Conservation (phyloP, 1,140 invertebrate genomes). For the Drosophila bipectinata region DNA sequence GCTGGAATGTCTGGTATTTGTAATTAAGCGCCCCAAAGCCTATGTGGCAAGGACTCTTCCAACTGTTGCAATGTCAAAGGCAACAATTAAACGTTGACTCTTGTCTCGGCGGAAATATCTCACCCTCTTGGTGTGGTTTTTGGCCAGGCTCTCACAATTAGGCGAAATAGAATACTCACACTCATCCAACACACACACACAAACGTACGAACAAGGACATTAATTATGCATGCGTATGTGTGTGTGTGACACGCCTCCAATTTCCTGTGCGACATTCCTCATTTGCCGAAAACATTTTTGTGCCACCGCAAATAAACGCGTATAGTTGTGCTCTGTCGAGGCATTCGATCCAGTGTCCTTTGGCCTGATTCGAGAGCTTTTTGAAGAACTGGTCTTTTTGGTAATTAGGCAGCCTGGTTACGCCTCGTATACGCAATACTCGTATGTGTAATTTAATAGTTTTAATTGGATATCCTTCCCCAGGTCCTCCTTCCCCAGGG, state of each 20-base stretch:
- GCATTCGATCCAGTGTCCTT: conserved; percentile 25
- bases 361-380: conserved; percentile 38
- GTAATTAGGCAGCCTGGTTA: conserved; percentile 57
- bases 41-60: conserved; percentile 25
- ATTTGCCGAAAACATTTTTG: conserved; percentile 62
- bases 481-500: conserved; percentile 1
- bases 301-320: conserved; percentile 51
- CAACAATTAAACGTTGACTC: conserved; percentile 59
- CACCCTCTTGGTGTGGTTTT: conserved; percentile 37
- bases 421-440: conserved; percentile 29
- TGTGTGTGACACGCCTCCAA: conserved; percentile 50
- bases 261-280: conserved; percentile 61
- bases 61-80: conserved; percentile 74
- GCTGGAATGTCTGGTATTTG: conserved; percentile 44
- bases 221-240: conserved; percentile 70
- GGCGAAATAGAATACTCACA: conserved; percentile 36
- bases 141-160: conserved; percentile 68
- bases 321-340: conserved; percentile 6
- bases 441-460: conserved; percentile 70
- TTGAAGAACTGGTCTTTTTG: conserved; percentile 45
- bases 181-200: background rate
- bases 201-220: conserved; percentile 26
- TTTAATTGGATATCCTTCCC: conserved; percentile 69
- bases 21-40: conserved; percentile 52
- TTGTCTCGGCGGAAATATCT: conserved; percentile 14